Evolutionary conservation across 2,888 invertebrate species (phyloP), one percentile per base, ranked within the genome.

Genomic region (Xylota sylvarum): DNA sequence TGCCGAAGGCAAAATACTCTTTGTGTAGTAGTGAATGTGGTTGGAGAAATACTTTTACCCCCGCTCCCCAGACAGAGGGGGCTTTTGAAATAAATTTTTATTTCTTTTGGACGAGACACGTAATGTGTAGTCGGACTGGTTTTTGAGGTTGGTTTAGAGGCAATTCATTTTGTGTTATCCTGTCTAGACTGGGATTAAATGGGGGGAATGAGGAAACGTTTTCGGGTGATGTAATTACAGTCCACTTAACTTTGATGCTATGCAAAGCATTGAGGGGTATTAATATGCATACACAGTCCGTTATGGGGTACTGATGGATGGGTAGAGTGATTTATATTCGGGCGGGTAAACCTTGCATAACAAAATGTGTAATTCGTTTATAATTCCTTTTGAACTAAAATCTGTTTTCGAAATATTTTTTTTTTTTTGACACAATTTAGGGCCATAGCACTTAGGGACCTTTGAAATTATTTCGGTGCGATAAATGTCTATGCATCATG

Each of bases 171-270:
- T n/a, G 10, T 73, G 48, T 58, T 37, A 56, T 40, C 35, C 37
- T 72, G 79, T 73, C 79, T 65, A 79, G 79, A 79, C 79, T 46
- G 19, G 46, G 56, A 72, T 65, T 72, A 37, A 65, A 40, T n/a
- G 43, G 37, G 43, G 43, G 60, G 30, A n/a, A 14, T 43, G 32
- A 62, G 23, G 14, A 17, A 72, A 79, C 17, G 27, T 40, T 56
- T 56, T 30, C 14, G 56, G 56, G 17, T 37, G 62, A 46, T 46
- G 62, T 56, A 62, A 72, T 79, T 72, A 55, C 43, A 62, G 35
- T 12, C 58, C 50, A 77, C 67, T 60, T 60, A 67, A 9, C 37
- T 10, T 50, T 23, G 60, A 64, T 64, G 55, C n/a, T 9, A 55
- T 70, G 55, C 6, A 27, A 55, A 79, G 35, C 43, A 12, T 43